Evolutionary conservation across 2,797 vertebrate species (phyloP), one percentile per base, ranked within the genome.

Genomic region (Myripristis murdjan): DNA sequence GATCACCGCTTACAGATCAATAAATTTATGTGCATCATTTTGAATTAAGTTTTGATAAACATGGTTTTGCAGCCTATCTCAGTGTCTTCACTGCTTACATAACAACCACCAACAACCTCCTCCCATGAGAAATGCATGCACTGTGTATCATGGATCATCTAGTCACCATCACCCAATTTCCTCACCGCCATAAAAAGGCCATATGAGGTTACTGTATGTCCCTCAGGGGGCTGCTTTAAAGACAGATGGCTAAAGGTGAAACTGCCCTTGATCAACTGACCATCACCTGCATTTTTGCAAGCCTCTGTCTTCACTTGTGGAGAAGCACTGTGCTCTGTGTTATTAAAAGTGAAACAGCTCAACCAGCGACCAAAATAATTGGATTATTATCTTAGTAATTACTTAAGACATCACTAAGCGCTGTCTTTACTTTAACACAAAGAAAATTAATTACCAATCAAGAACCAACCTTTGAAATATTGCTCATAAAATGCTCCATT

Each of bases 111-210:
- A 60, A 53, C 51, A 53, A 65, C 44, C 46, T 49, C 35, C 35
- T 78, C 24, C 37, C 61, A 43, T 33, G 23, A 76, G 46, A 43
- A 76, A 78, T 44, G 37, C 66, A 31, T 26, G 26, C 39, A 39
- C 15, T 1, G 15, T 53, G 14, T 70, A 20, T 61, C 22, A 67
- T 84, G 49, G 47, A 76, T 77, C 66, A 82, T 72, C 51, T 67
- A 73, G 49, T 54, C 46, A 48, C 61, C 52, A 73, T 75, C 48
- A 37, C 37, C 49, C 20, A 39, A 39, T 41, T 47, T 66, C 64
- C 56, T 64, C 53, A 46, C 56, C 49, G 52, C 39, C 18, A 46
- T 28, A 69, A 61, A 64, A 59, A 63, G 8, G 33, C 6, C 14
- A 28, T 20, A 16, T 18, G 46, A 51, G 20, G 15, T n/a, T n/a